These are phyloP conservation scores for Desmophyllum pertusum DNA, from an alignment of 92 coral and sea anemone genomes.

Conservation along the genomic window DNA sequence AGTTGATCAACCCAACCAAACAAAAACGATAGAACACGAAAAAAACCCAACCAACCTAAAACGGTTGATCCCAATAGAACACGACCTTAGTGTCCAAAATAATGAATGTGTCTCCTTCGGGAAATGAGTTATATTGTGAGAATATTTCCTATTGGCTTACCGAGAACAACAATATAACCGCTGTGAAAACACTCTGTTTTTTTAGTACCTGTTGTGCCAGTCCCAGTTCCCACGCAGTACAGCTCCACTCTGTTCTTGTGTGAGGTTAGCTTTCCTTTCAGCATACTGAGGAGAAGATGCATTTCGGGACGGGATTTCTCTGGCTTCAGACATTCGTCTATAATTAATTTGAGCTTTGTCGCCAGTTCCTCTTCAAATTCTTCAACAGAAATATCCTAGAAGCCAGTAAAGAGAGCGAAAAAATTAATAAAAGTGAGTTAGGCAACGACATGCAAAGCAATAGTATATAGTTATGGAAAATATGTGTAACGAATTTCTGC, in stretches of 20 bases:
- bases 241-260: slow-evolving; percentile 57
- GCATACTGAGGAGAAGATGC: slow-evolving; percentile 33
- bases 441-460: neutral
- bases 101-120: neutral
- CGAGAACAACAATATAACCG: neutral
- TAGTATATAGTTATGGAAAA: neutral
- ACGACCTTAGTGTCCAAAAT: too few species aligned
- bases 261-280: slow-evolving; percentile 36
- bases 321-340: slow-evolving; percentile 60
- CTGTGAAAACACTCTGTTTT: neutral
- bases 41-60: too few species aligned
- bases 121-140: neutral
- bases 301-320: slow-evolving; percentile 55
- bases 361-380: slow-evolving; percentile 67
- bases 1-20: too few species aligned
- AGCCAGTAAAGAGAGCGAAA: neutral
- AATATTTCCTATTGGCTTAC: neutral
- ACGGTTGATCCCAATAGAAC: too few species aligned
- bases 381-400: slow-evolving; percentile 37
- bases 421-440: neutral
- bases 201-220: slow-evolving; percentile 60
- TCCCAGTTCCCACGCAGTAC: slow-evolving; percentile 68
- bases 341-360: slow-evolving; percentile 38
- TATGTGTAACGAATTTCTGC: neutral
- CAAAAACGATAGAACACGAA: too few species aligned